Evolutionary conservation across 2,113 vertebrate species (phyloP), one percentile per base, ranked within the genome.

Genomic region (Oryzias celebensis): DNA sequence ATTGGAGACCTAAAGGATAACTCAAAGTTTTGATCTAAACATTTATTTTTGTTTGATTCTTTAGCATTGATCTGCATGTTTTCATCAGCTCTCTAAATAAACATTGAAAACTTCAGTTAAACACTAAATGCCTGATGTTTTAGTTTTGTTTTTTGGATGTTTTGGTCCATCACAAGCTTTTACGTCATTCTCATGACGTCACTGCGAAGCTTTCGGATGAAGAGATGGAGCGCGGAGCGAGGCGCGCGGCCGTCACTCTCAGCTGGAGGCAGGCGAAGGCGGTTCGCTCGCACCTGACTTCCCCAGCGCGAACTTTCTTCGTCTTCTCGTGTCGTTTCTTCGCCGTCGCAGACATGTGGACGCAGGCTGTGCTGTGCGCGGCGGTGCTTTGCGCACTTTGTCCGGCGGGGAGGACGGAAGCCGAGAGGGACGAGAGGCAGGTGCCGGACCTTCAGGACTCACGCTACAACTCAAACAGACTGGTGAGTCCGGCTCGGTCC

Each of bases 361-460:
- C 80, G 36, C 77, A 85, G 23, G 77, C 79, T 31, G 66, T 87
- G 28, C 70, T 91, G 67, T 88, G 84, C 78, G 82, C 87, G 24
- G 71, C 84, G 65, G 81, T 93, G 59, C 72, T 93, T 51, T 87
- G 63, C 52, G 73, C 83, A 55, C 65, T 89, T 22, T 79, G 77
- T 49, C 77, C 80, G 54, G 70, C 78, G 10, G 72, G 55, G 3
- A 47, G 79, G 50, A 86, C 78, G 58, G 87, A 91, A 60, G 75
- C 87, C 71, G 87, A 89, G 56, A 64, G 88, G 82, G 88, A 91
- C 63, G 75, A 82, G 65, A 82, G 92, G 65, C 88, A 84, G 5
- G 81, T 92, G 1, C 84, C 83, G 42, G 88, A 92, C 68, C 85
- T 92, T 1, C 84, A 84, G 42, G 88, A 92, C 69, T 85, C 81